These are phyloP conservation scores for Pygocentrus nattereri DNA, from an alignment of 2,797 vertebrate species.

Conservation along the genomic window DNA sequence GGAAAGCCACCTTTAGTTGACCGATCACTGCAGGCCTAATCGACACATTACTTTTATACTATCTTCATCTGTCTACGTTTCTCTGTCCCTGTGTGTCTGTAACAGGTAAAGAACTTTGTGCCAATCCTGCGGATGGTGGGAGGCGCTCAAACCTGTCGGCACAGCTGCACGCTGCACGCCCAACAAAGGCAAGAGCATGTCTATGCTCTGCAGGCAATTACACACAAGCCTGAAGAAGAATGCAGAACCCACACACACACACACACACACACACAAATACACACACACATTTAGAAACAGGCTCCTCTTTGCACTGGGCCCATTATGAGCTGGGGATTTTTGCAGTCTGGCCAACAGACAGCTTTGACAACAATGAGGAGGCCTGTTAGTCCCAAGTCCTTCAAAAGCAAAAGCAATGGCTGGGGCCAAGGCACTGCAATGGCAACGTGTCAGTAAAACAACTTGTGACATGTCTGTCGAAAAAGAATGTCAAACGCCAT, in stretches of 20 bases:
- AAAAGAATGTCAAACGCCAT: conserved; percentile 56
- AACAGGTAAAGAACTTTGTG: conserved; percentile 26
- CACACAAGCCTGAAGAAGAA: conserved; percentile 50
- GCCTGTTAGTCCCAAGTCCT: conserved; percentile 73
- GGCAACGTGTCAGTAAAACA: conserved; percentile 72
- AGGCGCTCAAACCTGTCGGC: conserved; percentile 49
- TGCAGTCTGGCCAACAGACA: conserved; percentile 70
- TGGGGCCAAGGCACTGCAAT: conserved; percentile 66
- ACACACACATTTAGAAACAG: conserved; percentile 34
- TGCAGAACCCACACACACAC: conserved; percentile 46
- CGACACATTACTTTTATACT: not conserved
- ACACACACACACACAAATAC: conserved; percentile 42
- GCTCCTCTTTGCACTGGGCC: conserved; percentile 58
- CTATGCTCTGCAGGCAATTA: conserved; percentile 49
- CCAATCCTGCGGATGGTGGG: not conserved
- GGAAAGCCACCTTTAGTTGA: not conserved
- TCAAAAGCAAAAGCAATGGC: conserved; percentile 69
- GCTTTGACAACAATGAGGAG: conserved; percentile 76
- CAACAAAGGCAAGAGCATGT: conserved; percentile 42
- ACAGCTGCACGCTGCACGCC: conserved; percentile 56
- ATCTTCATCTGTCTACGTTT: not conserved
- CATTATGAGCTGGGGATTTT: conserved; percentile 77
- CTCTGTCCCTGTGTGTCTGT: not conserved
- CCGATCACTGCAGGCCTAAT: not conserved
- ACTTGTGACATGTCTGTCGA: conserved; percentile 76